Evolutionary conservation across 2,797 vertebrate genomes (phyloP), one percentile per base, ranked within the genome.

Genomic region (Clarias laeviceps): DNA sequence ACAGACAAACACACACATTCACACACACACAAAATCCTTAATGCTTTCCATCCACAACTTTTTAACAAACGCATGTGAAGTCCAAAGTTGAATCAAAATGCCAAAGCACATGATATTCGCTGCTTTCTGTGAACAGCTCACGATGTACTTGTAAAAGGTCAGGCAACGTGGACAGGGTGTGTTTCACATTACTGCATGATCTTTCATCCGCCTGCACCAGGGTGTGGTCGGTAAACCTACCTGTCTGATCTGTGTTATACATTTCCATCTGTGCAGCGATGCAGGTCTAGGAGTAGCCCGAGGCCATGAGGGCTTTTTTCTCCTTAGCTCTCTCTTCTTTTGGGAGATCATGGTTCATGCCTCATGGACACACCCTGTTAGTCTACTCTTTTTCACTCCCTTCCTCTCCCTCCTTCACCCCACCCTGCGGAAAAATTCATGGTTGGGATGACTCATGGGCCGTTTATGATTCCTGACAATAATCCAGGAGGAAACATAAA

Each of bases 211-310:
- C 88, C 87, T 85, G 80, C 32, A 79, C 64, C 57, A 89, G 90
- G 92, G 94, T 90, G 92, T 92, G 94, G 92, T 91, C 82, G 15
- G 85, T 85, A 69, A 86, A 66, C 82, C 81, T 80, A 62, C 68
- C 83, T 82, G 74, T 74, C 82, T 86, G 78, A 79, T 85, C 68
- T 65, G 62, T 65, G 34, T 85, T 86, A 68, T 79, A 54, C 57
- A 65, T 64, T 62, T 74, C 70, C 87, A 88, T 89, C 66, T 86
- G 85, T 79, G 61, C 57, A 87, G 89, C 68, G 80, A 87, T 86
- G 80, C 70, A 86, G 87, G 79, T 87, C 83, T 91, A 88, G 89
- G 86, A 61, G 78, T 87, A 84, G 77, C 70, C 80, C 83, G 88
- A 56, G 76, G 81, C 61, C 29, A 84, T 45, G n/a, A 65, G 68